Conservation (phyloP, 2,113 vertebrate species). For the Halcyon malimbica region DNA sequence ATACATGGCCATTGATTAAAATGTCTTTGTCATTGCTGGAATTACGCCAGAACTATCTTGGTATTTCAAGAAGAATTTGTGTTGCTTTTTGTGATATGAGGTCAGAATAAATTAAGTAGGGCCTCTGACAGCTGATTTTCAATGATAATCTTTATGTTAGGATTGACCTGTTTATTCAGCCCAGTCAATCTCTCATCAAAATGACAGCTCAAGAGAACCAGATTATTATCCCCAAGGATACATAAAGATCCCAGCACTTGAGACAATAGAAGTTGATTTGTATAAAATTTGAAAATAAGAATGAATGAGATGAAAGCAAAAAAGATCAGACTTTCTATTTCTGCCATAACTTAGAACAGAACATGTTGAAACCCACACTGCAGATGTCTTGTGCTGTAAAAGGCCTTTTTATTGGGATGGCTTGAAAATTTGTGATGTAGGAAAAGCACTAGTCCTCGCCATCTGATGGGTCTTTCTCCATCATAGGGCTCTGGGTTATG, state of each 20-base stretch:
- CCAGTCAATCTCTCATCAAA: constrained; percentile 33
- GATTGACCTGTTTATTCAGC: constrained; percentile 56
- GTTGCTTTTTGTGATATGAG: constrained; percentile 39
- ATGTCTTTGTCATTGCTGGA: constrained; percentile 49
- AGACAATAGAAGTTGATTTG: constrained; percentile 27
- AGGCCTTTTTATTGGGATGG: neutral
- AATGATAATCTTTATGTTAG: constrained; percentile 52
- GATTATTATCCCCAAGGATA: constrained; percentile 37
- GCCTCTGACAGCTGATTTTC: constrained; percentile 54
- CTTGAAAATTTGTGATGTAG: neutral
- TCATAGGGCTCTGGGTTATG: neutral
- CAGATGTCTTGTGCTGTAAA: neutral
- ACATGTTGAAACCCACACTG: neutral
- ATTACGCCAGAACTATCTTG: neutral
- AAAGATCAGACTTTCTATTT: neutral
- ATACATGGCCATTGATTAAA: constrained; percentile 36
- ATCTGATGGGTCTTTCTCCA: neutral
- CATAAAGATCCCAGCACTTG: constrained; percentile 6
- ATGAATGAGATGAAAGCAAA: neutral
- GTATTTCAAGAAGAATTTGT: constrained; percentile 37
- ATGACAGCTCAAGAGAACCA: constrained; percentile 16
- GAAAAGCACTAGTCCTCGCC: neutral
- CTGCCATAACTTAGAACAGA: neutral
- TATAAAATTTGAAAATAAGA: constrained; percentile 11
- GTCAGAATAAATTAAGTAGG: constrained; percentile 57